Evolutionary conservation across 2,797 vertebrate genomes (phyloP).

Genomic region (Mus spretus): DNA sequence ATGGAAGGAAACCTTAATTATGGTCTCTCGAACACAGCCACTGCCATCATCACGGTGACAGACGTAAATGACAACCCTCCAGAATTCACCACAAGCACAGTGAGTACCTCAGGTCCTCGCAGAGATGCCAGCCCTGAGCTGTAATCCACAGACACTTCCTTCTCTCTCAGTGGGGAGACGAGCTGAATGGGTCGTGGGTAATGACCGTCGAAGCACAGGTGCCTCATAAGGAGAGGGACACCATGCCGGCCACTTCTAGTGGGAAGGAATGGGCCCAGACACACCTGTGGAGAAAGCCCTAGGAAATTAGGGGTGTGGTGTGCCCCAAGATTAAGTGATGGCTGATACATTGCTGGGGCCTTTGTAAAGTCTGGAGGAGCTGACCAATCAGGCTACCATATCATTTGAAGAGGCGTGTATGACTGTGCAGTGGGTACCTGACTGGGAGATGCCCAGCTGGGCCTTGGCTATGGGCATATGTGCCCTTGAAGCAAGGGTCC

Average conservation of each 20-base stretch:
- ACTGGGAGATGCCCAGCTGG: too few species aligned
- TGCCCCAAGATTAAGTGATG: not conserved
- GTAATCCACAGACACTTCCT: not conserved
- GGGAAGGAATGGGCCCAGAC: not conserved
- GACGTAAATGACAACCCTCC: slow-evolving; percentile 98
- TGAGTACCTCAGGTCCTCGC: slow-evolving; percentile 86
- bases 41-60: slow-evolving; percentile 95
- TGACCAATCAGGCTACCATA: not conserved
- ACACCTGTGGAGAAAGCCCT: not conserved
- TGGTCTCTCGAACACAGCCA: slow-evolving; percentile 97
- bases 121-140: not conserved
- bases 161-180: not conserved
- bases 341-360: not conserved
- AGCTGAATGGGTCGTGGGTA: rapidly evolving
- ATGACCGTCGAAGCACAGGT: not conserved
- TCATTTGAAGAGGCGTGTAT: slow-evolving; percentile 3
- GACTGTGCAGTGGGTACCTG: not conserved
- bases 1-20: slow-evolving; percentile 98
- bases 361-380: slow-evolving; percentile 60
- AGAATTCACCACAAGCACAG: slow-evolving; percentile 95
- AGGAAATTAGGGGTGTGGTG: not conserved
- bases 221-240: not conserved
- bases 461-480: not conserved
- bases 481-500: not conserved
- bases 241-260: not conserved